These are phyloP conservation scores for Amphiprion clarkii DNA, from an alignment of 2,797 vertebrate species.

Conservation along the genomic window DNA sequence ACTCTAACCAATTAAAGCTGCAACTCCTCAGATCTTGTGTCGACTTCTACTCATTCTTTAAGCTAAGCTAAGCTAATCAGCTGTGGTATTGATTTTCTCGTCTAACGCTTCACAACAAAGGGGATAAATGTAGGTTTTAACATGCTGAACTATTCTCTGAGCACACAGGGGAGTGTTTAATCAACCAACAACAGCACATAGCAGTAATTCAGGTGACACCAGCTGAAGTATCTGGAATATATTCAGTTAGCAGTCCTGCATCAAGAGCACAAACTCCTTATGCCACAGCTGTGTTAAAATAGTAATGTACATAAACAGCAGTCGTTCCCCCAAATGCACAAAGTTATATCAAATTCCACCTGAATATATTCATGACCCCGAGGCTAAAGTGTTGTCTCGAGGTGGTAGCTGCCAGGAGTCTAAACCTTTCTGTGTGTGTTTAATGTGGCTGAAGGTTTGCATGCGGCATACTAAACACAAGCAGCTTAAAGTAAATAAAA, in stretches of 20 bases:
- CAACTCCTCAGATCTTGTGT: background rate
- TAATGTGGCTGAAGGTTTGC: conserved; percentile 35
- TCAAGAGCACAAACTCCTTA: background rate
- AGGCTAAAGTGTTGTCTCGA: conserved; percentile 20
- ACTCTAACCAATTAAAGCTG: background rate
- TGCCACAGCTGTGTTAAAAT: background rate
- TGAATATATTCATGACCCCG: conserved; percentile 24
- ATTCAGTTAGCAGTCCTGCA: background rate
- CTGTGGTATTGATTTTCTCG: background rate
- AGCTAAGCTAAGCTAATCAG: background rate
- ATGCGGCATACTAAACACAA: conserved; percentile 44
- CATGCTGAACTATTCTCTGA: background rate
- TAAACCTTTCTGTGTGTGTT: conserved; percentile 13
- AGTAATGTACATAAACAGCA: background rate
- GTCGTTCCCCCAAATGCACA: background rate
- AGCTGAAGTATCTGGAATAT: background rate
- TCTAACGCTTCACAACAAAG: background rate
- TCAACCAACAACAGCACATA: background rate
- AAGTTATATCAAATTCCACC: conserved; percentile 13
- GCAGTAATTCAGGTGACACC: background rate
- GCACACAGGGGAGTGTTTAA: background rate
- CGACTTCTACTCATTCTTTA: background rate
- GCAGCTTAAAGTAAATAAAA: conserved; percentile 39
- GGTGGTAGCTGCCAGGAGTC: conserved; percentile 19
- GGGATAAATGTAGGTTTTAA: background rate